These are phyloP conservation scores for Teleopsis dalmanni DNA, from an alignment of 1,140 invertebrate genomes.

Conservation along the genomic window DNA sequence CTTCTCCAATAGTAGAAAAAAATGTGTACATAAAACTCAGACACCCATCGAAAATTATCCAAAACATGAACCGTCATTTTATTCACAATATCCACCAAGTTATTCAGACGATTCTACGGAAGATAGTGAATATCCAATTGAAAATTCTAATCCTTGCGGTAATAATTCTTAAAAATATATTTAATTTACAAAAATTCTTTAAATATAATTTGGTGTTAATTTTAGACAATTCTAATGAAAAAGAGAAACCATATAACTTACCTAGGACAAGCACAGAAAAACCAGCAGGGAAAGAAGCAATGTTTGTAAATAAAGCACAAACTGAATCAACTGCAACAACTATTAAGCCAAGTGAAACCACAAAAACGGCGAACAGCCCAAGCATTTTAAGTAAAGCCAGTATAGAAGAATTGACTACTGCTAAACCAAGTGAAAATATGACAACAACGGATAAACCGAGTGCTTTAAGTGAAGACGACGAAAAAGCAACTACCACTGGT, in stretches of 20 bases:
- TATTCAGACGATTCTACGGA: constrained; percentile 4
- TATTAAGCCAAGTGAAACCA: too few species aligned
- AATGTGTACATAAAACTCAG: constrained; percentile 19
- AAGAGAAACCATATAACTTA: too few species aligned
- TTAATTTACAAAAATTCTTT: neutral
- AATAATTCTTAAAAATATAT: neutral
- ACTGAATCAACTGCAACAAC: neutral
- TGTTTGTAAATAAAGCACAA: neutral
- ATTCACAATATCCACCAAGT: constrained; percentile 5
- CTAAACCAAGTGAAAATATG: too few species aligned
- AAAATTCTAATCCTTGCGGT: neutral
- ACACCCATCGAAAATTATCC: constrained; percentile 25
- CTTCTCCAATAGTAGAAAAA: constrained; percentile 27
- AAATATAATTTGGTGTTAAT: neutral
- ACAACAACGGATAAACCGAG: too few species aligned
- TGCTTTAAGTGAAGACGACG: too few species aligned
- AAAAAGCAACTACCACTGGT: too few species aligned
- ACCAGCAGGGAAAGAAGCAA: neutral
- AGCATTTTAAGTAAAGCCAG: too few species aligned
- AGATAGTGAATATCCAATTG: constrained; percentile 7
- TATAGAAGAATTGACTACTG: too few species aligned
- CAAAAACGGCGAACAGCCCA: too few species aligned
- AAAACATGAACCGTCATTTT: neutral
- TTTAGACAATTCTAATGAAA: neutral
- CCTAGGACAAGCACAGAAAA: too few species aligned